Base-by-base conservation (phyloP, 2,888 invertebrate species). In the Tipula lateralis region DNA sequence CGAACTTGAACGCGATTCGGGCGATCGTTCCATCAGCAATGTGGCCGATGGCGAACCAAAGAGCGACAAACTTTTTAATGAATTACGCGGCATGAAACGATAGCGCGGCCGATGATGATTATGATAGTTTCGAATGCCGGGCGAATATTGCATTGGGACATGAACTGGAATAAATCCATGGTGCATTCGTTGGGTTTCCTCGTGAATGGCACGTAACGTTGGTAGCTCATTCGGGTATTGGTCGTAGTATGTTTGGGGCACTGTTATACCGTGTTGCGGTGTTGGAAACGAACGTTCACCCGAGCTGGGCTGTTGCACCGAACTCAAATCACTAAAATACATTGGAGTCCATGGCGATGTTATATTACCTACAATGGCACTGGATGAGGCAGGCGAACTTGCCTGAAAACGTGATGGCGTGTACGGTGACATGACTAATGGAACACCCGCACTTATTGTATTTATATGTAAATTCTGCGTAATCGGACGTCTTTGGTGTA, bases 271-370 rank as follows among this genome's bases (percentile, higher is more conserved):
- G 86, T 94, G 94, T 7, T 95, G 94, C 81, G 94, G 94, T 19
- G 94, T 94, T 44, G 95, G 95, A 88, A 94, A 94, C 0, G 96
- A 96, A 84, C 95, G 93, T 88, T 95, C 96, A 7, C 93, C 95
- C 24, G 95, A 95, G 87, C 95, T 95, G 82, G 95, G 94, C 88
- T 94, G 94, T 83, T 94, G 93, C 85, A 97, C 96, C 81, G 96
- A 96, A 91, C 96, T 96, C 87, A 97, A 92, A 90, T 97, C 96
- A 89, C 95, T 96, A 88, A 95, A 95, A 91, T 96, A 95, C 86
- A 94, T 92, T 84, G 94, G 93, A 19, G 94, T 93, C 92, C 94
- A 94, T 85, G 95, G 94, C 2, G 94, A 92, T 88, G 93, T 92
- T 83, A 92, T 88, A 87, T 88, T 87, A 2, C 66, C 66, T 24